phyloP scores from a whole-genome alignment of 1,140 invertebrate species.

The Ostrea edulis region DNA sequence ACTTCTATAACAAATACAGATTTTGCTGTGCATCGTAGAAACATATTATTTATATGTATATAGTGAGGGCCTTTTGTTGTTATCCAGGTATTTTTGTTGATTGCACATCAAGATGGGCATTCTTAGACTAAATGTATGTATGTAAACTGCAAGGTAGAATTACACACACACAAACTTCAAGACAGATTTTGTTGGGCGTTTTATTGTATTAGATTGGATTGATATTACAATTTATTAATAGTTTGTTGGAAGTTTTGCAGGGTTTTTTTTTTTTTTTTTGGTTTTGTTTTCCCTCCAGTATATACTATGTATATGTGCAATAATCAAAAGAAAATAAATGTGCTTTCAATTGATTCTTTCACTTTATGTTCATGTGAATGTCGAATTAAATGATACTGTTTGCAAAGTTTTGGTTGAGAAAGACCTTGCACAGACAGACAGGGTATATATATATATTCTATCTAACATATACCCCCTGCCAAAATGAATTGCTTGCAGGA shows the following conservation, averaged over 20 bases:
- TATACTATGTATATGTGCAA: slow-evolving; percentile 32
- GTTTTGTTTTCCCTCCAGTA: neutral
- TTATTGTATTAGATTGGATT: neutral
- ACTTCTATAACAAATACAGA: too few relatives aligned
- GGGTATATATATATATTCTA: too few relatives aligned
- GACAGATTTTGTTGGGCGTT: neutral
- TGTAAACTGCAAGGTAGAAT: neutral
- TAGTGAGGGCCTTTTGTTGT: neutral
- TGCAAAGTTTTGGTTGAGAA: too few relatives aligned
- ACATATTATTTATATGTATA: too few relatives aligned
- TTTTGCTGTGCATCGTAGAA: too few relatives aligned
- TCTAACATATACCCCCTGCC: too few relatives aligned
- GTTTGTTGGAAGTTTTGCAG: neutral
- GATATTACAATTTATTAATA: neutral
- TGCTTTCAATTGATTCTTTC: slow-evolving; percentile 7
- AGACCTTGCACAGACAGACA: too few relatives aligned
- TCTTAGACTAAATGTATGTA: too few relatives aligned
- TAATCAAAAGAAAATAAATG: slow-evolving; percentile 34
- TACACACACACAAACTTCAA: neutral
- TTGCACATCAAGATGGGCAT: neutral
- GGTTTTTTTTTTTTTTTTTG: neutral
- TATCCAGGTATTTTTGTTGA: neutral
- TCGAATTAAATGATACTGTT: too few relatives aligned
- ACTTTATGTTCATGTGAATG: neutral
- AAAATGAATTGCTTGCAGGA: too few relatives aligned